phyloP scores from a whole-genome alignment of 2,888 invertebrate genomes.

The Yponomeuta sedellus region DNA sequence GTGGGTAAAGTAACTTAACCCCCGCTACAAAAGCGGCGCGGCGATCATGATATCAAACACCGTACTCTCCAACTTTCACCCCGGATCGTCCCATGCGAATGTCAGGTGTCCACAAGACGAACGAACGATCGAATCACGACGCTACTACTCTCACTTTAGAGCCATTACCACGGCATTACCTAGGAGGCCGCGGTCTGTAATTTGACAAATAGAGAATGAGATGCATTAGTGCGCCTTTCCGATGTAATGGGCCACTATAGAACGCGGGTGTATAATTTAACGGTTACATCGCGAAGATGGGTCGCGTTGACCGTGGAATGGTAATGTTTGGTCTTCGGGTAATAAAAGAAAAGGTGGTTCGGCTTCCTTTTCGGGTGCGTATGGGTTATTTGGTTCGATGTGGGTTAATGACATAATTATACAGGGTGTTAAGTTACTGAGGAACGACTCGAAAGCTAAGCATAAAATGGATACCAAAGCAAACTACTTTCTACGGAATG shows the following conservation, averaged over 20 bases:
- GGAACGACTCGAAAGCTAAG: too few relatives aligned
- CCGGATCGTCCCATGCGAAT: constrained; percentile 15
- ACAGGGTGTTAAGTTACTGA: too few relatives aligned
- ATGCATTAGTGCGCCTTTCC: constrained; percentile 72
- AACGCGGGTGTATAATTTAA: constrained; percentile 62
- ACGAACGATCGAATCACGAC: constrained; percentile 16
- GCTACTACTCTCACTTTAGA: neutral
- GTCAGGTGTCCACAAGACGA: constrained; percentile 22
- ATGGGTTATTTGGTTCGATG: too few relatives aligned
- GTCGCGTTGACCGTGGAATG: constrained; percentile 26
- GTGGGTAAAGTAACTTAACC: neutral
- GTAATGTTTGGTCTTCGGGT: constrained; percentile 39
- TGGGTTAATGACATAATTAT: too few relatives aligned
- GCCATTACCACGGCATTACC: neutral
- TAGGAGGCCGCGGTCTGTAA: constrained; percentile 52
- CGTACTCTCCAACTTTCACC: constrained; percentile 13
- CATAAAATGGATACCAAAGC: too few relatives aligned
- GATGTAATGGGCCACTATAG: constrained; percentile 61
- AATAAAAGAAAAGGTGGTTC: neutral
- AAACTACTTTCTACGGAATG: too few relatives aligned
- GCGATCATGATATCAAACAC: neutral
- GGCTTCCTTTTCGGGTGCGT: neutral
- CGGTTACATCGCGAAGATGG: constrained; percentile 58
- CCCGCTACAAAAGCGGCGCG: neutral
- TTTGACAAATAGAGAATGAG: constrained; percentile 75